Evolutionary conservation across 2,113 vertebrate genomes (phyloP).

Genomic region (Centropus unirufus): DNA sequence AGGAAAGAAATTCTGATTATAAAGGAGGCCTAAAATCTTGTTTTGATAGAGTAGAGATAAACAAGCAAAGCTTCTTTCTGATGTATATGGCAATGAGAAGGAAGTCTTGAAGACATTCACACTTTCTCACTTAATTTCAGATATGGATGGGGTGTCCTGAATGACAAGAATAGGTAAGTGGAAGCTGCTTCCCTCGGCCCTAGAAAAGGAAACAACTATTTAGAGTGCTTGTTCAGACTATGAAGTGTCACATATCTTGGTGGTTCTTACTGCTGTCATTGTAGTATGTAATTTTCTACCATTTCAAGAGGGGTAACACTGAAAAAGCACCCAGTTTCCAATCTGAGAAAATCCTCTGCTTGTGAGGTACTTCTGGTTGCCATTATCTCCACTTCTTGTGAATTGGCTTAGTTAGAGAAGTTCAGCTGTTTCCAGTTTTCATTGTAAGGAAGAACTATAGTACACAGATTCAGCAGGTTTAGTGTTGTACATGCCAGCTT

Average conservation of each 20-base stretch:
- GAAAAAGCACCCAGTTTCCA: neutral
- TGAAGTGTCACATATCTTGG: neutral
- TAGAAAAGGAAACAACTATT: neutral
- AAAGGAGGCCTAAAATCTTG: neutral
- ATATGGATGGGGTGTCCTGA: neutral
- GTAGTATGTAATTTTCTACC: neutral
- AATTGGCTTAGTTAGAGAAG: neutral
- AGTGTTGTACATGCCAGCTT: neutral
- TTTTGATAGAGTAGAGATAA: neutral
- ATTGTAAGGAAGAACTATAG: neutral
- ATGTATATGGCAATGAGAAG: neutral
- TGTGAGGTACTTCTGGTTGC: neutral
- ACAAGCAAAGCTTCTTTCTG: neutral
- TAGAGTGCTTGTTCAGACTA: neutral
- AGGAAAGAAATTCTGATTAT: neutral
- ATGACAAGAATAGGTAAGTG: neutral
- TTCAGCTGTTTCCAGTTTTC: slow-evolving; percentile 1
- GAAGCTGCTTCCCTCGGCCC: neutral
- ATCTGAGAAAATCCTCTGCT: neutral
- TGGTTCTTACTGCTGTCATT: neutral
- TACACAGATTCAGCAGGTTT: neutral
- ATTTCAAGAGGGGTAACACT: neutral
- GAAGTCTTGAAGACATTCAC: neutral
- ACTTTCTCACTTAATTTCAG: neutral
- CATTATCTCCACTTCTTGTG: neutral